Evolutionary conservation across 1,140 invertebrate genomes (phyloP), one percentile per base, ranked within the genome.

Genomic region (Drosophila lowei): DNA sequence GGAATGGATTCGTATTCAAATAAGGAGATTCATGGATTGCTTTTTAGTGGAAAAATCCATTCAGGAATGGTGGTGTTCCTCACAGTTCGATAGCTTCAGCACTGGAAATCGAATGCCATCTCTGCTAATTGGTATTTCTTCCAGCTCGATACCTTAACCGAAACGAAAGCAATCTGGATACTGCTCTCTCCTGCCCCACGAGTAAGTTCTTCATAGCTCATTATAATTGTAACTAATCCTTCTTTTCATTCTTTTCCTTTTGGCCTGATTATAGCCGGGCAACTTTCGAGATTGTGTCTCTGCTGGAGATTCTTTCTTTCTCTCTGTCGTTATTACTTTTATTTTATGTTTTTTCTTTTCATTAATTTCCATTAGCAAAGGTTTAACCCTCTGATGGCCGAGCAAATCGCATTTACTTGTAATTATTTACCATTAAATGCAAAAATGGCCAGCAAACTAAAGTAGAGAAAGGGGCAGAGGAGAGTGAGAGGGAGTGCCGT

Each of bases 341-440:
- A 65, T 50, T 53, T 68, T 30, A 54, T 50, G 43, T 64, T 43
- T 28, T 50, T 41, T 7, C 43, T 62, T 59, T 56, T 61, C 78
- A 88, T 86, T 81, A 86, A 86, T 86, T 81, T 72, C 44, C 75
- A 83, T 83, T 86, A 79, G 58, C 59, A 43, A 47, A 21, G 60
- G 28, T 16, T 60, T 76, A 75, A 72, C 65, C 76, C 65, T 52
- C 63, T n/a, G 25, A 25, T 44, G 49, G 34, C 28, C 47, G 46
- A 30, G 61, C 47, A 71, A 58, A 65, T 57, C 63, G 54, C 67
- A 77, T 85, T 85, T 78, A 76, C 78, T 83, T 86, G 63, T 88
- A 86, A 86, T 86, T 88, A 86, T 86, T 86, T 86, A 88, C 83
- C 59, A 86, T 86, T 86, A 86, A 88, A 83, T 72, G 79, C 62